These are phyloP conservation scores for Aphidius gifuensis DNA, from an alignment of 1,140 invertebrate species.

Conservation along the genomic window DNA sequence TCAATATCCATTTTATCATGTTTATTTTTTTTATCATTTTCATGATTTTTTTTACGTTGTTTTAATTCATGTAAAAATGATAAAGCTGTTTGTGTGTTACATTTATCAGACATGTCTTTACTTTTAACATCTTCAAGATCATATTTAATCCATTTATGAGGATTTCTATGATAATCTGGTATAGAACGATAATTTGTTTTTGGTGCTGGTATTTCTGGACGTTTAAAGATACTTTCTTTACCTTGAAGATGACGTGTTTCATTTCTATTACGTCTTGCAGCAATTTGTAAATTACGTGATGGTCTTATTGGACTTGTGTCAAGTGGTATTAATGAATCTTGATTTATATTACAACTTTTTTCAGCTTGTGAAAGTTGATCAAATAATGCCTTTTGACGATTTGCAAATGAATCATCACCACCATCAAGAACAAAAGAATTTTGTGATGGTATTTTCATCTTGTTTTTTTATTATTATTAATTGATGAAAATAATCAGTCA, in stretches of 20 bases:
- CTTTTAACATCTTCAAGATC: conserved; percentile 67
- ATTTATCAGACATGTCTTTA: conserved; percentile 70
- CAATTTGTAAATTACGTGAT: too few species aligned
- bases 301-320: background rate
- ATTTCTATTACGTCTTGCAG: too few species aligned
- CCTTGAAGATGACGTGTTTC: conserved; percentile 63
- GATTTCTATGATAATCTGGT: conserved; percentile 71
- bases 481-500: background rate
- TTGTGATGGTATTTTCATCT: conserved; percentile 17
- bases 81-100: conserved; percentile 69
- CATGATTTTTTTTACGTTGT: conserved; percentile 49
- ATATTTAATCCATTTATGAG: conserved; percentile 75
- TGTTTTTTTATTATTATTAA: background rate
- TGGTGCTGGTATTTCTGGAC: conserved; percentile 61
- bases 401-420: conserved; percentile 27
- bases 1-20: conserved; percentile 37
- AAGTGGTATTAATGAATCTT: conserved; percentile 36
- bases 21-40: conserved; percentile 34
- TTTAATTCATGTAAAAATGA: conserved; percentile 67
- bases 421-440: conserved; percentile 10
- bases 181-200: conserved; percentile 55
- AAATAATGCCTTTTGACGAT: conserved; percentile 47
- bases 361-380: conserved; percentile 42
- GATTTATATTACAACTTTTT: conserved; percentile 37
- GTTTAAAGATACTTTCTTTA: conserved; percentile 75